phyloP scores from a whole-genome alignment of 92 coral and sea anemone genomes.

The Umimayanthus kanabou region DNA sequence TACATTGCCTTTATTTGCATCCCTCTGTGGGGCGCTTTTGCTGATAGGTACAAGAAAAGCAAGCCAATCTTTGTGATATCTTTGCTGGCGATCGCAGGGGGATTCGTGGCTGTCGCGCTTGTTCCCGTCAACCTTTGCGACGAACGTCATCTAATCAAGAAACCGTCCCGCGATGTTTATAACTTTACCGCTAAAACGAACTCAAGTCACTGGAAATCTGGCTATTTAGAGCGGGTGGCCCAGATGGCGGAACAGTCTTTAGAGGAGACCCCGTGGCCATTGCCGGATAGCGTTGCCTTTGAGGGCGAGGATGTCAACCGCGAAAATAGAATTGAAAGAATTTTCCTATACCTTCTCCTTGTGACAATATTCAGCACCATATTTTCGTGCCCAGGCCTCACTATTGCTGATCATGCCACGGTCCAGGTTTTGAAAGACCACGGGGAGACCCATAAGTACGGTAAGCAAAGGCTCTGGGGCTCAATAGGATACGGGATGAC shows the following conservation, averaged over 20 bases:
- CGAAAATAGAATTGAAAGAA: slow-evolving; percentile 42
- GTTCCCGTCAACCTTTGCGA: slow-evolving; percentile 83
- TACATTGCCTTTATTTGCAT: slow-evolving; percentile 89
- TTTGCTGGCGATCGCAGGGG: slow-evolving; percentile 73
- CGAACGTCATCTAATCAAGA: slow-evolving; percentile 32
- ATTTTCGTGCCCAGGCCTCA: slow-evolving; percentile 92
- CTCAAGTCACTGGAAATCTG: slow-evolving; percentile 17
- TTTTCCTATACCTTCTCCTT: slow-evolving; percentile 78
- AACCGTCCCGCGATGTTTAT: slow-evolving; percentile 23
- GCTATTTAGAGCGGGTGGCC: slow-evolving; percentile 58
- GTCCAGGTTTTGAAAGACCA: slow-evolving; percentile 83
- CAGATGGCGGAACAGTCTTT: slow-evolving; percentile 70
- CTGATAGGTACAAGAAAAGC: slow-evolving; percentile 78
- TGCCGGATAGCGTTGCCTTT: slow-evolving; percentile 60
- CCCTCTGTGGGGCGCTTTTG: slow-evolving; percentile 87
- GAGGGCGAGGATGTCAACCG: slow-evolving; percentile 51
- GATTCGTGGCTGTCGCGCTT: slow-evolving; percentile 81
- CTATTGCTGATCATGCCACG: slow-evolving; percentile 94
- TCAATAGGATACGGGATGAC: slow-evolving; percentile 92
- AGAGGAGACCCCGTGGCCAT: slow-evolving; percentile 88
- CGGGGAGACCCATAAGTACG: slow-evolving; percentile 90
- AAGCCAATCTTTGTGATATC: slow-evolving; percentile 71
- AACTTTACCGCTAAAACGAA: slow-evolving; percentile 19
- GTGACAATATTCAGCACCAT: slow-evolving; percentile 83
- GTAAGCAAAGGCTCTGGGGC: slow-evolving; percentile 94